Evolutionary conservation across 2,113 vertebrate genomes (phyloP).

Genomic region (Hymenochirus boettgeri): DNA sequence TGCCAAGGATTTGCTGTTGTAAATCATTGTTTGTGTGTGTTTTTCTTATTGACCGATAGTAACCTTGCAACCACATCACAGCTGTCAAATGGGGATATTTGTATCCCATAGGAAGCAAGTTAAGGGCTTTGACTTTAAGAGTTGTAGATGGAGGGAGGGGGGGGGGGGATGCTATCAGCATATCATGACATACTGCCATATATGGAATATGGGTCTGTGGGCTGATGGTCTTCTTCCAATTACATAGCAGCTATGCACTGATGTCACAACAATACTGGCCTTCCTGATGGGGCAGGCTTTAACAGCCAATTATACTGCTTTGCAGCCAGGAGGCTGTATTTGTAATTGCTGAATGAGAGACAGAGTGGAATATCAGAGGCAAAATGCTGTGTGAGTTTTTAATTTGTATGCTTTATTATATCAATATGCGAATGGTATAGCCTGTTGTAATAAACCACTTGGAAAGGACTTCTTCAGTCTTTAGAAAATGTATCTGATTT

Average conservation of each 20-base stretch:
- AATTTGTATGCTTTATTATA: not conserved
- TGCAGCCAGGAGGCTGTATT: slow-evolving; percentile 26
- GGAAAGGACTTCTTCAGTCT: no score
- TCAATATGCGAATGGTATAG: no score
- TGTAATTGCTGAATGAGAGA: not conserved
- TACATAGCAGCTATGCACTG: slow-evolving; percentile 47
- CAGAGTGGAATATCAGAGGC: not conserved
- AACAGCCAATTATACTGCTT: slow-evolving; percentile 61
- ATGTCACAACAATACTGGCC: slow-evolving; percentile 52
- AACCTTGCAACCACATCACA: slow-evolving; percentile 49
- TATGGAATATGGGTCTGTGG: slow-evolving; percentile 66
- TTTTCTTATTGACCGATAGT: slow-evolving; percentile 46
- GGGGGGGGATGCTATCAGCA: slow-evolving; percentile 7
- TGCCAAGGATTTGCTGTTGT: no score
- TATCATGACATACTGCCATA: slow-evolving; percentile 55
- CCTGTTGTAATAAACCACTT: no score
- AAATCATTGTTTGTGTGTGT: no score
- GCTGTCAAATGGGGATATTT: slow-evolving; percentile 19
- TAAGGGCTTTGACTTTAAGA: slow-evolving; percentile 1
- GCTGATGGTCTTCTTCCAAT: slow-evolving; percentile 64
- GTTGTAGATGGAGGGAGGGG: not conserved
- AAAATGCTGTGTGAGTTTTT: slow-evolving; percentile 51
- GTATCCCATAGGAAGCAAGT: slow-evolving; percentile 8
- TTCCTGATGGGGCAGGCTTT: slow-evolving; percentile 60
- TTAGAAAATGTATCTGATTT: no score